phyloP scores from a whole-genome alignment of 2,113 vertebrate species.

The Picathartes gymnocephalus region DNA sequence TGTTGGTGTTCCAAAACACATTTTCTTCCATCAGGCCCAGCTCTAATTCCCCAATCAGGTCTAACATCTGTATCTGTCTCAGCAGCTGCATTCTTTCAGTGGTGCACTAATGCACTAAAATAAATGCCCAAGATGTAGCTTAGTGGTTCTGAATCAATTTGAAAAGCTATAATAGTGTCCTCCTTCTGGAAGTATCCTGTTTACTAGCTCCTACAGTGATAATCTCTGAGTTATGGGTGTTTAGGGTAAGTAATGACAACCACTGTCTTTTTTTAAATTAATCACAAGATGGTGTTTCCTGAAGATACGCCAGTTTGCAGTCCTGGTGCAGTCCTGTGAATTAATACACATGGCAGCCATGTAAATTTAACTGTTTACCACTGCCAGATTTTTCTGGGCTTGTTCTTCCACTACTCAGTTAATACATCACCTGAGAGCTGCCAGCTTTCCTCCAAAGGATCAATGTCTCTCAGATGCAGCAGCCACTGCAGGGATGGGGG shows the following conservation, averaged over 20 bases:
- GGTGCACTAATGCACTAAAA: neutral
- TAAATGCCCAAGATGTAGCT: neutral
- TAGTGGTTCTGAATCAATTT: constrained; percentile 13
- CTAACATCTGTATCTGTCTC: constrained; percentile 4
- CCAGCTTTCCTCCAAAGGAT: neutral
- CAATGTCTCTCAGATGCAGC: neutral
- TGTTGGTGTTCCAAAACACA: neutral
- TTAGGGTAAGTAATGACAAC: neutral
- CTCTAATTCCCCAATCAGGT: neutral
- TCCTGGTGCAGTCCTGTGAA: neutral
- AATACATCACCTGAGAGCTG: neutral
- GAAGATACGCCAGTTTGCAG: neutral
- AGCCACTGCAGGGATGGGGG: neutral
- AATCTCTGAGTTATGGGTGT: neutral
- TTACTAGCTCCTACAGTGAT: neutral
- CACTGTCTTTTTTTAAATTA: constrained; percentile 3
- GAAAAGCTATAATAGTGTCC: neutral
- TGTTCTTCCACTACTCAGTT: neutral
- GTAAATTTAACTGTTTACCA: neutral
- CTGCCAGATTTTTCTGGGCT: neutral
- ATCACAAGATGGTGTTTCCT: neutral
- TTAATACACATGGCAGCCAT: neutral
- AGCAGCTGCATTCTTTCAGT: neutral
- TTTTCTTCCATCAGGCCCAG: neutral
- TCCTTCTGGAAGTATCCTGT: constrained; percentile 14